Percentiles rank a stretch among this genome's conserved stretches.
These are phyloP conservation scores for Boleophthalmus pectinirostris DNA, from an alignment of 2,113 vertebrate species.

Conservation along the genomic window DNA sequence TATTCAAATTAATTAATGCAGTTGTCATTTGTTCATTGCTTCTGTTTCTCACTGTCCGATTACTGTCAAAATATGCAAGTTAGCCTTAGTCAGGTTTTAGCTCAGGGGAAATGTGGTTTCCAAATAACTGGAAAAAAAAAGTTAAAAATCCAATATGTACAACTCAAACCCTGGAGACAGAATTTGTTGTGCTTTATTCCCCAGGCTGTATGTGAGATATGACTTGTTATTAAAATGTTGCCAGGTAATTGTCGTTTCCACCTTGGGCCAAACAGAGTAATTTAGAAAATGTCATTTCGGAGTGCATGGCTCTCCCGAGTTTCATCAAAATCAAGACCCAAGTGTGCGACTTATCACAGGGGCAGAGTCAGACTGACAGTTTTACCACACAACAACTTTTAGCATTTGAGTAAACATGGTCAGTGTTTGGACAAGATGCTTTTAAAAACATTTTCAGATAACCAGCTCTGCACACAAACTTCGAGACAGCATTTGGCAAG, in stretches of 20 bases:
- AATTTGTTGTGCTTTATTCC: constrained; percentile 55
- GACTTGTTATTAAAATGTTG: constrained; percentile 71
- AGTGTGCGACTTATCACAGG: constrained; percentile 43
- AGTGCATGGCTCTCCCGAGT: constrained; percentile 37
- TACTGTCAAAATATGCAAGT: neutral
- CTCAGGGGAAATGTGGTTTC: constrained; percentile 24
- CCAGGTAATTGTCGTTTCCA: constrained; percentile 63
- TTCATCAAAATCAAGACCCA: constrained; percentile 43
- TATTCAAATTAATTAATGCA: neutral
- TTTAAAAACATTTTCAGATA: neutral
- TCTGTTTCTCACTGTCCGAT: neutral
- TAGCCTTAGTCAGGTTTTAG: neutral
- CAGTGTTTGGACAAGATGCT: neutral
- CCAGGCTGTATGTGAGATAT: constrained; percentile 58
- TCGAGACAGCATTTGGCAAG: neutral
- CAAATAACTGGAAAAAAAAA: constrained; percentile 48
- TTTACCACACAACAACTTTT: constrained; percentile 8
- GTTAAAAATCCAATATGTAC: constrained; percentile 52
- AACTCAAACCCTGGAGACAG: constrained; percentile 48
- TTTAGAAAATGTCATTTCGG: constrained; percentile 59
- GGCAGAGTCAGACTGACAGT: constrained; percentile 10
- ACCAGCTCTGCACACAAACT: neutral
- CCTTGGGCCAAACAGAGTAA: constrained; percentile 64
- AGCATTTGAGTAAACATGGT: neutral
- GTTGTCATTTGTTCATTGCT: neutral